These are phyloP conservation scores for Natator depressus DNA, from an alignment of 2,113 vertebrate genomes.

Conservation along the genomic window DNA sequence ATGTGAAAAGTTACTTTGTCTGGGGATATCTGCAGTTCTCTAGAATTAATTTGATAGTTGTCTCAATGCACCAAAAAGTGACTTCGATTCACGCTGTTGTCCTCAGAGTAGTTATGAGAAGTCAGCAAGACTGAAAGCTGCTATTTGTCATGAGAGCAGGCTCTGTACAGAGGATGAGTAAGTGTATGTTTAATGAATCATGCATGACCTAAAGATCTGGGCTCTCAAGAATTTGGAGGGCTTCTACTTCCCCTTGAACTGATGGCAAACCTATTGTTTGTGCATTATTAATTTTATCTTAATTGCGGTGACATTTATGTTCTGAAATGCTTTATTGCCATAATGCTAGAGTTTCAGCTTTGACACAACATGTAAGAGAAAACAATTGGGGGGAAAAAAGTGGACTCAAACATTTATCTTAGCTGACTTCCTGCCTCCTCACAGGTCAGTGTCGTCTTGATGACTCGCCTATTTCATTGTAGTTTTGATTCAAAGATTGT, in stretches of 20 bases:
- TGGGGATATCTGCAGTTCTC: neutral
- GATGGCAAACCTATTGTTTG: neutral
- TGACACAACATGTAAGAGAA: neutral
- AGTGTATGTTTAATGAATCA: neutral
- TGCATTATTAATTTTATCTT: neutral
- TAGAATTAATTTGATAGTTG: neutral
- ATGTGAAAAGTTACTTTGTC: neutral
- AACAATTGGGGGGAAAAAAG: neutral
- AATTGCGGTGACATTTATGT: neutral
- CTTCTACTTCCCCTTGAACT: neutral
- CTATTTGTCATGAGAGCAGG: neutral
- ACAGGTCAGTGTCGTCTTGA: neutral
- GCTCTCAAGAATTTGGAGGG: neutral
- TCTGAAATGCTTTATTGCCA: neutral
- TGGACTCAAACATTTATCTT: rapidly evolving
- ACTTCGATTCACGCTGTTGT: neutral
- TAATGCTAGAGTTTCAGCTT: neutral
- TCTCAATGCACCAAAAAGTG: neutral
- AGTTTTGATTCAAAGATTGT: neutral
- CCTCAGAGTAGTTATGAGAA: neutral
- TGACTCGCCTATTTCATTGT: neutral
- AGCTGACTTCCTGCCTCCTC: neutral
- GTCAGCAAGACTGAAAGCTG: neutral
- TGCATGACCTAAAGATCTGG: neutral
- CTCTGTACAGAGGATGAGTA: neutral